Percentiles rank a stretch among this genome's conserved stretches.
Conservation (phyloP, 2,113 vertebrate genomes). For the Hucho hucho region DNA sequence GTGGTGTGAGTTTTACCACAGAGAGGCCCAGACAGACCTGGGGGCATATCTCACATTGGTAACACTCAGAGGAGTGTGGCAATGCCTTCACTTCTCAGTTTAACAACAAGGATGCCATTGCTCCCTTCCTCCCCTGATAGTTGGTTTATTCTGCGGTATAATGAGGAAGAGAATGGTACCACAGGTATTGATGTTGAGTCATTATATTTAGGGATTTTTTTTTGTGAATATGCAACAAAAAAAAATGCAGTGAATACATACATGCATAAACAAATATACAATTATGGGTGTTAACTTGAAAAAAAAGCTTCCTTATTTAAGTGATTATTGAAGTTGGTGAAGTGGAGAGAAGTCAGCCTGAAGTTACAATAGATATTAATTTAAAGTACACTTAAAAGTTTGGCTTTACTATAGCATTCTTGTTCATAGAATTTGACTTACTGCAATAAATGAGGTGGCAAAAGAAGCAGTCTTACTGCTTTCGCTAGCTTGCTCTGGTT, state of each 20-base stretch:
- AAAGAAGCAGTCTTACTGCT: neutral
- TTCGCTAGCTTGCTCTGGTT: too few relatives aligned
- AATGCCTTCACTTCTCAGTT: constrained; percentile 11
- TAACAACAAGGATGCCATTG: constrained; percentile 6
- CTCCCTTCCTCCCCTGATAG: neutral
- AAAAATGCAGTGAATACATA: neutral
- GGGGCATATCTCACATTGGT: constrained; percentile 28
- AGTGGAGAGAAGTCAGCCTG: neutral
- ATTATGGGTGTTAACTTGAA: neutral
- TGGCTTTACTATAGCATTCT: neutral
- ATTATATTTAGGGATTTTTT: too few relatives aligned
- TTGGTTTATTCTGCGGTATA: neutral
- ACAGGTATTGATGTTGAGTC: neutral
- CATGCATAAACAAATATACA: neutral
- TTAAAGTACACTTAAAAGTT: neutral
- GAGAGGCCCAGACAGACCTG: constrained; percentile 18
- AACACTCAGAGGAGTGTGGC: neutral
- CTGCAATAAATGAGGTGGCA: neutral
- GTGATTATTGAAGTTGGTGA: neutral
- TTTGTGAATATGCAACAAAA: neutral
- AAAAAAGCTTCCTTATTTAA: neutral
- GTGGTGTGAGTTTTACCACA: constrained; percentile 15
- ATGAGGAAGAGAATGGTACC: neutral
- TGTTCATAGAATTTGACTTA: neutral
- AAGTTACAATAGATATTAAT: neutral